Evolutionary conservation across 1,140 invertebrate species (phyloP).

Genomic region (Cyrtorhinus lividipennis): DNA sequence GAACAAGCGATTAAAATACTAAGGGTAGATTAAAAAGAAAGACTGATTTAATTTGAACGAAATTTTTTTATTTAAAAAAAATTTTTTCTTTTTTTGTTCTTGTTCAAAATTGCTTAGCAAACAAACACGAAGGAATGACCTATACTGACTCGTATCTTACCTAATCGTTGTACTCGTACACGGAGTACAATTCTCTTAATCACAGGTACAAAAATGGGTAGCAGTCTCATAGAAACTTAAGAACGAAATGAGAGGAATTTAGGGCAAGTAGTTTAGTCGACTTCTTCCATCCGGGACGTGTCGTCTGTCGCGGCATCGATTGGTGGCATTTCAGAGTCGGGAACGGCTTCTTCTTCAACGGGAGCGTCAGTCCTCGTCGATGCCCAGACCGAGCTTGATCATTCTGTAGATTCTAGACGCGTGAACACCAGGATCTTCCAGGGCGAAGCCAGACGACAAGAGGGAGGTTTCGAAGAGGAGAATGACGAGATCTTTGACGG

Average conservation of each 20-base stretch:
- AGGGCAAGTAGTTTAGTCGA: slow-evolving; percentile 57
- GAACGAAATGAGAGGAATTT: not conserved
- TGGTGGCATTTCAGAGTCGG: slow-evolving; percentile 49
- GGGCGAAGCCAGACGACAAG: slow-evolving; percentile 76
- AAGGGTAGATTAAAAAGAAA: no score
- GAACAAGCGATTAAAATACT: no score
- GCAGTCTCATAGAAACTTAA: not conserved
- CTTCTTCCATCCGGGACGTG: slow-evolving; percentile 95
- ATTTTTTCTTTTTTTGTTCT: no score
- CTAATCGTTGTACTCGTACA: no score
- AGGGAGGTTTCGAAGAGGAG: slow-evolving; percentile 82
- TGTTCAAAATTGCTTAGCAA: no score
- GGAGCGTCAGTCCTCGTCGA: slow-evolving; percentile 81
- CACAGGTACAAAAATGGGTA: not conserved
- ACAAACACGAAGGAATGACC: no score
- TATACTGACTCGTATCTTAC: no score
- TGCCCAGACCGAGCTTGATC: slow-evolving; percentile 93
- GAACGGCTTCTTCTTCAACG: slow-evolving; percentile 46
- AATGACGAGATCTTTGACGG: slow-evolving; percentile 87
- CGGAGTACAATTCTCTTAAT: not conserved
- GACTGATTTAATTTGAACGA: no score
- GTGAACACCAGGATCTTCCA: slow-evolving; percentile 79
- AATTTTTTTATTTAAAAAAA: no score
- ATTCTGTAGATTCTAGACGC: slow-evolving; percentile 74
- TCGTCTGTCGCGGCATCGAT: slow-evolving; percentile 79